Base-by-base conservation (phyloP, 92 coral and sea anemone genomes). In the Plumapathes pennacea region DNA sequence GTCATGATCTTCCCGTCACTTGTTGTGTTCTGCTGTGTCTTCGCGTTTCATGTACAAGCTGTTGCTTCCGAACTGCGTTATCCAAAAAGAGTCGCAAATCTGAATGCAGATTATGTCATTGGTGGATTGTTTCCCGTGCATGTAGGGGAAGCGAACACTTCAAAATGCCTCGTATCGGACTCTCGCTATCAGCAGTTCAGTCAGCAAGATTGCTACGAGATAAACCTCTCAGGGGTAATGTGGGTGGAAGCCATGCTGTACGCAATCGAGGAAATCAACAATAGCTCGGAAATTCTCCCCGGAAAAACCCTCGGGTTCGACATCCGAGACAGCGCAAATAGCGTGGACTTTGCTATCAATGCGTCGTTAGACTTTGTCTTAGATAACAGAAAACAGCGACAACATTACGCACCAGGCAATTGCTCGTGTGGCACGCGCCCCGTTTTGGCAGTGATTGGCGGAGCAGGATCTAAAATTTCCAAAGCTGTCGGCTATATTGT, bases 391-490 rank as follows among this genome's bases (percentile, higher is more conserved):
- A 53, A 40, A 52, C 54, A 25, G 2, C 62, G 61, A 27, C 28
- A 25, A 22, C 57, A 75, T 27, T 53, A 36, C 10, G 27, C 58
- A 4, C 32, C 23, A 8, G 31, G 15, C 0, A 60, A 41, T 11
- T 41, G 29, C 8, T 46, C 61, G 10, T 88, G 96, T 34, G 50
- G 64, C 2, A 65, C 34, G n/a, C 57, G 62, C 37, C 57, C 62
- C 33, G 69, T 94, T 10, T 64, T 71, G 7, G 94, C 99, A 1
- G 56, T 89, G 0, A 76, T 94, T 17, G 99, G 99, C 2, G 99
- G 99, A 1, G 99, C 99, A 10, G 97, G 99, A 3, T 94, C 99
- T 3, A 90, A 81, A 50, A 94, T 94, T 36, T 94, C 99, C 4
- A 72, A 90, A 72, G 91, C 97, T 19, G 78, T 83, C 13, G 82